Evolutionary conservation across 2,888 invertebrate species (phyloP).

Genomic region (Ischnura elegans): DNA sequence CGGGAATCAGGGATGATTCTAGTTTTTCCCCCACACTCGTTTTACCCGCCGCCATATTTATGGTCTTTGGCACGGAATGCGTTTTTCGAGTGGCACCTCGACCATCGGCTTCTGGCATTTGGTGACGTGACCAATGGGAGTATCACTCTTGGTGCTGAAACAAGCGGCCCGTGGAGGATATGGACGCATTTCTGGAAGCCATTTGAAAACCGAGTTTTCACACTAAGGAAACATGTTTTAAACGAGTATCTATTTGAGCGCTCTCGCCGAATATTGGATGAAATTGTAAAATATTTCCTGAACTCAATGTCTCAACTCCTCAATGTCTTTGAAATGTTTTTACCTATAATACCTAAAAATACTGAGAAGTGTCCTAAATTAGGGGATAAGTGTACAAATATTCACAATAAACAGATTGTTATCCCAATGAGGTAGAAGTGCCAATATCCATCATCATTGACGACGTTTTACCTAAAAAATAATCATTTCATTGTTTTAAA

Average conservation of each 20-base stretch:
- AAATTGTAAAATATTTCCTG: not conserved
- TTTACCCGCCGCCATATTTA: not conserved
- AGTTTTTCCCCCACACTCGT: not conserved
- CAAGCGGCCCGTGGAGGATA: not conserved
- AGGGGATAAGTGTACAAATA: no score
- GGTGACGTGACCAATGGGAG: not conserved
- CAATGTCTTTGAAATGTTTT: no score
- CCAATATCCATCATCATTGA: no score
- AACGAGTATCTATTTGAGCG: not conserved
- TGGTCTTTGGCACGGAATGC: not conserved
- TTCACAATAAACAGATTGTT: no score
- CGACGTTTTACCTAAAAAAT: no score
- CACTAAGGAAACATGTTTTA: not conserved
- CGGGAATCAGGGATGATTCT: slow-evolving; percentile 4
- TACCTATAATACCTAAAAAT: no score
- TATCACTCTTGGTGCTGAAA: not conserved
- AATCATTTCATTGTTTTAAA: no score
- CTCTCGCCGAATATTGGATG: not conserved
- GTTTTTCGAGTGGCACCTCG: not conserved
- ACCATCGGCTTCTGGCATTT: not conserved
- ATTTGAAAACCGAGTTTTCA: not conserved
- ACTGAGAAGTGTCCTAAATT: no score
- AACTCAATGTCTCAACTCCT: no score
- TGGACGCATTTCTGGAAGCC: not conserved
- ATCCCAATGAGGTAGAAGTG: no score